A percentile compares a stretch with the other conserved stretches of the same genome.
Evolutionary conservation across 37 sponge, comb jelly and placozoan genomes (phyloP).

Genomic region (Corticium candelabrum): DNA sequence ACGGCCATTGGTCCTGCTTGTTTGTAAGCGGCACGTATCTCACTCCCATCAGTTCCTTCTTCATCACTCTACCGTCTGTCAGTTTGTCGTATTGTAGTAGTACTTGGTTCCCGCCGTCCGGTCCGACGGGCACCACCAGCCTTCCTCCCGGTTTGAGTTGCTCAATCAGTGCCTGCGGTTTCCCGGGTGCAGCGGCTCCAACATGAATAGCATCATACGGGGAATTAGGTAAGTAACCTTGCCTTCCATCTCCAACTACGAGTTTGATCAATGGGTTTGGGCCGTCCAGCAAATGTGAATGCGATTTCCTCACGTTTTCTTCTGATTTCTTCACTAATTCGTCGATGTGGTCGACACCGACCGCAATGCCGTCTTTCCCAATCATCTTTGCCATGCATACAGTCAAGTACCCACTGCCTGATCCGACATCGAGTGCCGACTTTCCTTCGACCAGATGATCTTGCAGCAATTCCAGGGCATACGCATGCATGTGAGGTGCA

Average conservation of each 20-base stretch:
- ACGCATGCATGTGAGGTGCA: constrained; percentile 98
- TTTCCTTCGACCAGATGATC: constrained; percentile 69
- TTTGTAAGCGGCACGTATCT: constrained; percentile 86
- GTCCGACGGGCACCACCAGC: constrained; percentile 88
- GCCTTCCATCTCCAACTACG: constrained; percentile 76
- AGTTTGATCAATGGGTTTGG: not conserved
- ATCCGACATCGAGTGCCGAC: constrained; percentile 75
- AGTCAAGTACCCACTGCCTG: constrained; percentile 89
- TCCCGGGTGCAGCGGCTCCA: constrained; percentile 82
- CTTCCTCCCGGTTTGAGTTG: constrained; percentile 89
- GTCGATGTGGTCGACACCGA: constrained; percentile 94
- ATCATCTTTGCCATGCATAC: constrained; percentile 90
- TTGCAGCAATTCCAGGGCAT: constrained; percentile 76
- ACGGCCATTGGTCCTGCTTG: constrained; percentile 56
- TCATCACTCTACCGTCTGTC: constrained; percentile 47
- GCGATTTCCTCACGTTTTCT: constrained; percentile 50
- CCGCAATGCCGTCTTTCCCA: constrained; percentile 53
- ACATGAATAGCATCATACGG: constrained; percentile 98
- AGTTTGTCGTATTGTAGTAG: constrained; percentile 73
- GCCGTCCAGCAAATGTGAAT: constrained; percentile 39
- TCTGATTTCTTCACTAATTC: constrained; percentile 65
- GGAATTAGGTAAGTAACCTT: constrained; percentile 62
- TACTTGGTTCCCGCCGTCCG: constrained; percentile 62
- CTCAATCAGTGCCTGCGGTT: constrained; percentile 69
- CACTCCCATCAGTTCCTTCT: constrained; percentile 82